Percentiles rank a stretch among this genome's conserved stretches.
Evolutionary conservation across 2,113 vertebrate genomes (phyloP).

Genomic region (Siniperca chuatsi): DNA sequence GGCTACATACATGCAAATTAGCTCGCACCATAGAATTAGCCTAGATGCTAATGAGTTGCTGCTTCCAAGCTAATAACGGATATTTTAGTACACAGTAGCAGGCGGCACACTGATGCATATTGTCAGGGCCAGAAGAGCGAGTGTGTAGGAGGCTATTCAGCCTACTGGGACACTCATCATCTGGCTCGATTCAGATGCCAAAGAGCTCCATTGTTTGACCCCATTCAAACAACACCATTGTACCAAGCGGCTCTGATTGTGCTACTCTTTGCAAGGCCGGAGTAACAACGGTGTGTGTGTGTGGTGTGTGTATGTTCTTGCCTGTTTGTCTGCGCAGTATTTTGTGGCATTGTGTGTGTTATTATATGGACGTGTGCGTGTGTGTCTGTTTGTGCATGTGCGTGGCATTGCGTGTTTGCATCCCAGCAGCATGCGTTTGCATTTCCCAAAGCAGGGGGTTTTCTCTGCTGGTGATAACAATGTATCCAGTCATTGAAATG

Average conservation of each 20-base stretch:
- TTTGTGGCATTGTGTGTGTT: conserved; percentile 43
- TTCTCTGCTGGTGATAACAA: conserved; percentile 61
- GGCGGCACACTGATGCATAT: conserved; percentile 59
- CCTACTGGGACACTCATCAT: conserved; percentile 74
- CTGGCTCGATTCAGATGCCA: conserved; percentile 74
- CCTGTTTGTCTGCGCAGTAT: conserved; percentile 25
- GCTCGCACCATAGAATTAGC: conserved; percentile 29
- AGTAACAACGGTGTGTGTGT: conserved; percentile 52
- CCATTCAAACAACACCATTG: conserved; percentile 77
- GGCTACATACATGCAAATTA: conserved; percentile 25
- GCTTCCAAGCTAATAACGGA: conserved; percentile 60
- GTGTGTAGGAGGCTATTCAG: conserved; percentile 76
- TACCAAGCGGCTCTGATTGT: conserved; percentile 70
- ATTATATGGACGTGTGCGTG: conserved; percentile 28
- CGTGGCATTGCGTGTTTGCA: conserved; percentile 42
- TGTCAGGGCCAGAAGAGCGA: conserved; percentile 61
- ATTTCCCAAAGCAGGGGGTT: conserved; percentile 53
- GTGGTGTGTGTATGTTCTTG: conserved; percentile 20
- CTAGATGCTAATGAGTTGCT: conserved; percentile 48
- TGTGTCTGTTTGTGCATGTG: conserved; percentile 29
- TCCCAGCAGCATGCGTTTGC: conserved; percentile 59
- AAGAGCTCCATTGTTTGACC: conserved; percentile 78
- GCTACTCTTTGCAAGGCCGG: conserved; percentile 37
- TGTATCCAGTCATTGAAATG: conserved; percentile 63
- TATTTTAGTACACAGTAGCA: conserved; percentile 59